Percentiles rank a stretch among this genome's conserved stretches.
phyloP scores from a whole-genome alignment of 2,797 vertebrate genomes.

The Brotula barbata region DNA sequence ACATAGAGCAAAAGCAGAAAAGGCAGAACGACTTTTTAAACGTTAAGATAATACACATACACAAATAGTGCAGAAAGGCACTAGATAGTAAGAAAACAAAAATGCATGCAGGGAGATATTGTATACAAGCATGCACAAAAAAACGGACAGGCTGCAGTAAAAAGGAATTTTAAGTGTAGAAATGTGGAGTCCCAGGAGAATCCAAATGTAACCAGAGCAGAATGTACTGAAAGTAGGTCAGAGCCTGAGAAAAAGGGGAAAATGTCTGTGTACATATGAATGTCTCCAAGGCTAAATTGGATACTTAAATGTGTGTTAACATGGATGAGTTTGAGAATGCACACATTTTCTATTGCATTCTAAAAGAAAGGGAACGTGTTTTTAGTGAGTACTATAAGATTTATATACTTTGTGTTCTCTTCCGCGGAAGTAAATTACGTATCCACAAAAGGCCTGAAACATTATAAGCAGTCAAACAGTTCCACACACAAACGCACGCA shows the following conservation, averaged over 20 bases:
- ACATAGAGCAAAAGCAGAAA: conserved; percentile 41
- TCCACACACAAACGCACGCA: conserved; percentile 26
- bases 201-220: conserved; percentile 64
- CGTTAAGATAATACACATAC: conserved; percentile 33
- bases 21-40: conserved; percentile 41
- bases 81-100: conserved; percentile 19
- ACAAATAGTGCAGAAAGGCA: conserved; percentile 13
- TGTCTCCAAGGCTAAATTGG: conserved; percentile 48
- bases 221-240: conserved; percentile 79
- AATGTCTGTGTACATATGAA: conserved; percentile 43
- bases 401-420: conserved; percentile 26
- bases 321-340: conserved; percentile 21
- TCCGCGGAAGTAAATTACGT: conserved; percentile 28
- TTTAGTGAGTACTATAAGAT: conserved; percentile 46
- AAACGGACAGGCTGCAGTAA: conserved; percentile 33
- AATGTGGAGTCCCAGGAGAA: conserved; percentile 61
- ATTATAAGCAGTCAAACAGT: conserved; percentile 15
- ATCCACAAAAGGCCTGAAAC: conserved; percentile 22
- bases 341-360: conserved; percentile 7
- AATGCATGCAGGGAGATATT: conserved; percentile 9
- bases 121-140: conserved; percentile 1
- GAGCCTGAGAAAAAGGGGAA: conserved; percentile 36
- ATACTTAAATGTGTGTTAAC: conserved; percentile 35
- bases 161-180: conserved; percentile 49
- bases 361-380: conserved; percentile 38